Conservation (phyloP, 2,888 invertebrate species). For the Oscheius onirici region DNA sequence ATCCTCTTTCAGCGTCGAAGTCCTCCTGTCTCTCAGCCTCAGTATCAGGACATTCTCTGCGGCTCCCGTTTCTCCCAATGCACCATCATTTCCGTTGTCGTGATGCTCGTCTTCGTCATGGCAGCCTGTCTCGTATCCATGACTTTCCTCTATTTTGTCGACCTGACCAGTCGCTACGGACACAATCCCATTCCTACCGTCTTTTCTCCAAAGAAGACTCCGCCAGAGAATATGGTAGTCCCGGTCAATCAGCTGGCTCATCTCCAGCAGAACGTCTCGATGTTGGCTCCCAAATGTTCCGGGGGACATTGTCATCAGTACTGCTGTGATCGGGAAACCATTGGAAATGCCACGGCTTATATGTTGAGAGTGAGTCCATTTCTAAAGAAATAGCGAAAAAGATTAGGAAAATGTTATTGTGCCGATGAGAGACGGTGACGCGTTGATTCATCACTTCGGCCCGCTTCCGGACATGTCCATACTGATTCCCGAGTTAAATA, state of each 20-base stretch:
- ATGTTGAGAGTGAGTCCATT: background rate
- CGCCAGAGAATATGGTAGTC: constrained; percentile 19
- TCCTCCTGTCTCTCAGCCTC: background rate
- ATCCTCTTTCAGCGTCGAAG: background rate
- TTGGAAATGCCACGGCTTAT: constrained; percentile 4
- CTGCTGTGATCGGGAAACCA: constrained; percentile 12
- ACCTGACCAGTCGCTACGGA: constrained; percentile 17
- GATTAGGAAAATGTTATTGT: constrained; percentile 9
- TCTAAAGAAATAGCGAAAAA: background rate
- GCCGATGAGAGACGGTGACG: constrained; percentile 11
- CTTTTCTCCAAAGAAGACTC: background rate
- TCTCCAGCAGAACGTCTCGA: constrained; percentile 21
- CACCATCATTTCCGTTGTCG: constrained; percentile 8
- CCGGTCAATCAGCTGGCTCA: constrained; percentile 13
- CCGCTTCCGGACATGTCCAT: constrained; percentile 9
- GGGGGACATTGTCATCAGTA: constrained; percentile 5
- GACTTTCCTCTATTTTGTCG: constrained; percentile 21
- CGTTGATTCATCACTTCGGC: background rate
- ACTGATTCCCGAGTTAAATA: constrained; percentile 6
- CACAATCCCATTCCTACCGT: constrained; percentile 19
- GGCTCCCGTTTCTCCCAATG: constrained; percentile 12
- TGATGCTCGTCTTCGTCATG: constrained; percentile 17
- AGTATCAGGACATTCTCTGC: constrained; percentile 3
- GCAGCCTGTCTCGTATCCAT: constrained; percentile 22
- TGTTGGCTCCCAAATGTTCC: constrained; percentile 7